Evolutionary conservation across 2,888 invertebrate species (phyloP).

Genomic region (Ethmia dodecea): DNA sequence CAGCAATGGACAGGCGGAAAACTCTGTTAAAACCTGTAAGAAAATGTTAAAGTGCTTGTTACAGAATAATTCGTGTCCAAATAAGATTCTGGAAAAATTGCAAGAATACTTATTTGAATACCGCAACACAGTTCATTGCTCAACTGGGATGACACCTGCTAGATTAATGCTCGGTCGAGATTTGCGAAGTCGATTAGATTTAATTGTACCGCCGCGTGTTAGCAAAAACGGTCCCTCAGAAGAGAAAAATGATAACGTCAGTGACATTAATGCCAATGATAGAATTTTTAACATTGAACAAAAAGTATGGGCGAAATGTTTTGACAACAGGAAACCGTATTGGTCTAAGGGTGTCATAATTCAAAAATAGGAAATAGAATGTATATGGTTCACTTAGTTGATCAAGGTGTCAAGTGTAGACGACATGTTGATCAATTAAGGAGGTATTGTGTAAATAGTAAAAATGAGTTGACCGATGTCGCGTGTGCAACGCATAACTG

Average conservation of each 20-base stretch:
- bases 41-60: slow-evolving; percentile 18
- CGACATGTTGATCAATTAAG: slow-evolving; percentile 13
- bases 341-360: slow-evolving; percentile 10
- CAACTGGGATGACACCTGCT: slow-evolving; percentile 19
- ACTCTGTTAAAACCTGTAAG: slow-evolving; percentile 15
- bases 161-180: slow-evolving; percentile 20
- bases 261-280: neutral
- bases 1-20: no score
- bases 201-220: slow-evolving; percentile 5
- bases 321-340: slow-evolving; percentile 6
- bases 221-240: neutral
- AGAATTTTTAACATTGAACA: slow-evolving; percentile 8
- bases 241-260: neutral
- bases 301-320: slow-evolving; percentile 14
- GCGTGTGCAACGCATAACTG: neutral
- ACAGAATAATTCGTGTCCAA: slow-evolving; percentile 4
- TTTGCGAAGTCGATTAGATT: slow-evolving; percentile 17
- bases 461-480: neutral
- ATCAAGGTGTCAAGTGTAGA: slow-evolving; percentile 2
- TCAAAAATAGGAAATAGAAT: slow-evolving; percentile 14
- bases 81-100: slow-evolving; percentile 12
- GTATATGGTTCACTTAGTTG: slow-evolving; percentile 9
- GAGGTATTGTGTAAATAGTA: slow-evolving; percentile 1
- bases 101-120: slow-evolving; percentile 19
- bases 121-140: slow-evolving; percentile 19